phyloP scores from a whole-genome alignment of 2,888 invertebrate species.

The Mesochorus sp. region DNA sequence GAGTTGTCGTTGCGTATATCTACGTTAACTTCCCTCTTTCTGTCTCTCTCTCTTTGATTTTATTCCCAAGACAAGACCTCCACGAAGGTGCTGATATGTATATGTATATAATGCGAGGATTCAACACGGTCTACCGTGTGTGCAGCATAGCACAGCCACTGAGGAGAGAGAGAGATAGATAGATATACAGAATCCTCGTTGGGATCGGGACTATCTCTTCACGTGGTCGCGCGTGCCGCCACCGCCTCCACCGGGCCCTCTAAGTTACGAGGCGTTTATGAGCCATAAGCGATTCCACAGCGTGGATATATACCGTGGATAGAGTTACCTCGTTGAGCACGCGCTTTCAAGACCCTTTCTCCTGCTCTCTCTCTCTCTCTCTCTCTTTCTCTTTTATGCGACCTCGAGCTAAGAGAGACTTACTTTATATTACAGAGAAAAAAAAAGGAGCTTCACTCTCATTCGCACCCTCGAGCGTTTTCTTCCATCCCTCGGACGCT shows the following conservation, averaged over 20 bases:
- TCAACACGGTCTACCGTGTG: conserved; percentile 20
- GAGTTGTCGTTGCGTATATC: not conserved
- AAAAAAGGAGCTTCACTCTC: conserved; percentile 20
- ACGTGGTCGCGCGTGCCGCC: conserved; percentile 62
- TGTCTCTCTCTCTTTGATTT: not conserved
- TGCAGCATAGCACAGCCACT: conserved; percentile 21
- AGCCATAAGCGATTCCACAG: conserved; percentile 80
- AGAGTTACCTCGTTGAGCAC: conserved; percentile 76
- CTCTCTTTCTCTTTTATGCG: conserved; percentile 66
- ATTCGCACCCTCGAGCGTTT: conserved; percentile 13
- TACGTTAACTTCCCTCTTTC: conserved; percentile 16
- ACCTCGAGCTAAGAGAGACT: conserved; percentile 60
- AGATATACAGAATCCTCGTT: conserved; percentile 54
- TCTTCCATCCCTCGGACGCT: conserved; percentile 14
- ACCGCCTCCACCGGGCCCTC: conserved; percentile 68
- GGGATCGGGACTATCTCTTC: conserved; percentile 62
- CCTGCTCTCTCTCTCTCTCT: conserved; percentile 66
- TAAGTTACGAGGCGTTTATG: conserved; percentile 82
- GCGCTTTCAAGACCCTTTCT: conserved; percentile 39
- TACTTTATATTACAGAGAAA: conserved; percentile 60
- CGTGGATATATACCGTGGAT: conserved; percentile 70
- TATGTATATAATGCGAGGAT: conserved; percentile 44
- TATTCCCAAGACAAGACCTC: conserved; percentile 31
- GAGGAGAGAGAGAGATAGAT: not conserved
- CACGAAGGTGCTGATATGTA: conserved; percentile 27